phyloP scores from a whole-genome alignment of 1,140 invertebrate species.

The Sinella curviseta region DNA sequence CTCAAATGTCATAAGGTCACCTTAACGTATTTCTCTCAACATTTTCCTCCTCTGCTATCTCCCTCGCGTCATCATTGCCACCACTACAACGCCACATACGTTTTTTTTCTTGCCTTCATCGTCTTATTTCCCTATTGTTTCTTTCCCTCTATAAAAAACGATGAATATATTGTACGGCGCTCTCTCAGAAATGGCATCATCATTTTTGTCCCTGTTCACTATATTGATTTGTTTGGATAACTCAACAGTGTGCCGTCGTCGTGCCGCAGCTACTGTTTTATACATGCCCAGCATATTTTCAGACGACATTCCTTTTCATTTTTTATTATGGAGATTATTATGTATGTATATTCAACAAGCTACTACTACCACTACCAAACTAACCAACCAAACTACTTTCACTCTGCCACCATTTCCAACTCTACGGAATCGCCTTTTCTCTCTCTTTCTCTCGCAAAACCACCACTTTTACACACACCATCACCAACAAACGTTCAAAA shows the following conservation, averaged over 20 bases:
- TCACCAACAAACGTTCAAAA: not conserved
- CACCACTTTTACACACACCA: not conserved
- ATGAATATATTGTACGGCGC: not conserved
- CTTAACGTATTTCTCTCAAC: not conserved
- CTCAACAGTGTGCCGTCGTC: not conserved
- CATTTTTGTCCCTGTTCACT: not conserved
- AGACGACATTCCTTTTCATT: not conserved
- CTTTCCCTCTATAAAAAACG: too few relatives aligned
- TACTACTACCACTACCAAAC: not conserved
- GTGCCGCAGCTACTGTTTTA: too few relatives aligned
- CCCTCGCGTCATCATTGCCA: too few relatives aligned
- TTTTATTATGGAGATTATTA: not conserved
- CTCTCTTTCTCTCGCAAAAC: not conserved
- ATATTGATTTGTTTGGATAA: slow-evolving; percentile 6
- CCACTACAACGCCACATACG: too few relatives aligned
- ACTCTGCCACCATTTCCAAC: not conserved
- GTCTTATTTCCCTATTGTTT: too few relatives aligned
- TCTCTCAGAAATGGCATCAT: not conserved
- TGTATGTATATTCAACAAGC: slow-evolving; percentile 20
- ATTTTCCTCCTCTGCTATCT: not conserved
- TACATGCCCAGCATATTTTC: too few relatives aligned
- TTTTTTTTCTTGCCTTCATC: too few relatives aligned
- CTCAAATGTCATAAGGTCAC: slow-evolving; percentile 24
- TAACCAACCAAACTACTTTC: too few relatives aligned
- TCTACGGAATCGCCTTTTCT: not conserved